Conservation (phyloP, 2,113 vertebrate species). For the Carlito syrichta region DNA sequence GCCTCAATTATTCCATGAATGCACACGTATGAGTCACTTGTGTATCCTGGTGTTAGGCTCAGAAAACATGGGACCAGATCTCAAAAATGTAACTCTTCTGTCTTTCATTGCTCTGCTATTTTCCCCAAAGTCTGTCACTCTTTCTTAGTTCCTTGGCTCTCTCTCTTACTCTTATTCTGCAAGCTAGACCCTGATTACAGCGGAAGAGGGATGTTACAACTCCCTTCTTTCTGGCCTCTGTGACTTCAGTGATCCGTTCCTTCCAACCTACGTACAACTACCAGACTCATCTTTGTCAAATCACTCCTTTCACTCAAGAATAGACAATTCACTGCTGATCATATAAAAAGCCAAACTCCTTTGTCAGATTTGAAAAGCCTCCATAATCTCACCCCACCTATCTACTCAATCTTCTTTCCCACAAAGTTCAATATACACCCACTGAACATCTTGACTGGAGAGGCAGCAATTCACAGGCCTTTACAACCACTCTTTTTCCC, state of each 20-base stretch:
- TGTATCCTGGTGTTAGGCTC: not conserved
- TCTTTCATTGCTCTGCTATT: not conserved
- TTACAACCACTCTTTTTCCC: not conserved
- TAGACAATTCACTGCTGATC: not conserved
- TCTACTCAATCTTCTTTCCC: slow-evolving; percentile 39
- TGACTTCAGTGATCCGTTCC: not conserved
- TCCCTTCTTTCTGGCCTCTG: not conserved
- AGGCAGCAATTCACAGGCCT: not conserved
- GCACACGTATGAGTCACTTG: not conserved
- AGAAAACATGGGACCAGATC: not conserved
- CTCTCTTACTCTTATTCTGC: not conserved
- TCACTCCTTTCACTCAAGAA: not conserved
- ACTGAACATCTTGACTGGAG: not conserved
- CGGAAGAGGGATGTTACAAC: not conserved
- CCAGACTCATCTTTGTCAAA: not conserved
- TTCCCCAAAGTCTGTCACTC: not conserved
- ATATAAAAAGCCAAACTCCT: not conserved
- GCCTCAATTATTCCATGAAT: not conserved
- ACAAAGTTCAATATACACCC: not conserved
- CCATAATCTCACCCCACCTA: slow-evolving; percentile 10
- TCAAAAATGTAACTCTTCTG: not conserved
- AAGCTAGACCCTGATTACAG: not conserved
- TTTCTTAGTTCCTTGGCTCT: not conserved
- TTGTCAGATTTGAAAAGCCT: not conserved
- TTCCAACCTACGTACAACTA: not conserved